These are phyloP conservation scores for Phalacrocorax aristotelis DNA, from an alignment of 2,113 vertebrate species.

Conservation along the genomic window DNA sequence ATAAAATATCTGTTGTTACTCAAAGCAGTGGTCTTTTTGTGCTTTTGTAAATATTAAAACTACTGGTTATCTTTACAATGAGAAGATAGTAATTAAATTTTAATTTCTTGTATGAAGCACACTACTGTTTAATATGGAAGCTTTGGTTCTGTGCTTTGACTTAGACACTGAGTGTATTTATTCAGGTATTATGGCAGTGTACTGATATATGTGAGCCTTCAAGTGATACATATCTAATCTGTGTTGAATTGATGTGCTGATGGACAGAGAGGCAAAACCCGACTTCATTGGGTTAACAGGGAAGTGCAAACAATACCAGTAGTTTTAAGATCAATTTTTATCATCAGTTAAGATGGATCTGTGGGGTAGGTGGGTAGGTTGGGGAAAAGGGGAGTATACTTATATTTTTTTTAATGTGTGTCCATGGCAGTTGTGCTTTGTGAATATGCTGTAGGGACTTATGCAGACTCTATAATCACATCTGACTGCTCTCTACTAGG, in stretches of 20 bases:
- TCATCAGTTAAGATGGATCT: background rate
- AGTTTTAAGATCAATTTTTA: background rate
- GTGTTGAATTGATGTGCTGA: background rate
- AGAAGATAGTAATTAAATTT: background rate
- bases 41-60: background rate
- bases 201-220: background rate
- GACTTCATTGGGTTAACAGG: background rate
- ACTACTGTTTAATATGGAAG: background rate
- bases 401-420: background rate
- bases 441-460: background rate
- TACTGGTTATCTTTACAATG: background rate
- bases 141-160: background rate
- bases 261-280: background rate
- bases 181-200: background rate
- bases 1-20: background rate
- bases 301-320: background rate
- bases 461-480: background rate
- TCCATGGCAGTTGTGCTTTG: background rate
- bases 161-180: background rate
- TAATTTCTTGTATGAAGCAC: background rate
- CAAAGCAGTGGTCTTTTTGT: background rate
- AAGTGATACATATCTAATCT: background rate
- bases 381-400: background rate
- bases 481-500: conserved; percentile 72
- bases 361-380: background rate